These are phyloP conservation scores for Dolichopus griseipennis DNA, from an alignment of 2,888 invertebrate genomes.

Conservation along the genomic window DNA sequence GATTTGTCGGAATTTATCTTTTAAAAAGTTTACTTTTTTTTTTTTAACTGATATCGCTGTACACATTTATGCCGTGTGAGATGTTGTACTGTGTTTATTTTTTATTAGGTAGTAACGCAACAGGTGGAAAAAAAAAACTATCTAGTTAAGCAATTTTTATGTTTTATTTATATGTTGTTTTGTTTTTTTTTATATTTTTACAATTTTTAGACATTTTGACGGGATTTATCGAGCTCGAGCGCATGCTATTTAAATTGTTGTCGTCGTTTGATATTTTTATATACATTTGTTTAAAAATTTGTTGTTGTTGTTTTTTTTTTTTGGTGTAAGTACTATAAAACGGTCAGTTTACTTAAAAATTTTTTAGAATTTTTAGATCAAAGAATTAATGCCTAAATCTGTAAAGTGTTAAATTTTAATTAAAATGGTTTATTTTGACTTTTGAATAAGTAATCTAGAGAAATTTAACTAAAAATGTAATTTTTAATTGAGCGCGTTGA, in stretches of 20 bases:
- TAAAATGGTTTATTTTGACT: no score
- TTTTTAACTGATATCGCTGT: not conserved
- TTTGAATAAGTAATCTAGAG: no score
- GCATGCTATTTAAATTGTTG: not conserved
- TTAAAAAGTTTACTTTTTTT: not conserved
- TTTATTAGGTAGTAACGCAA: not conserved
- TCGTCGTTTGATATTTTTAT: no score
- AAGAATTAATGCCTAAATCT: no score
- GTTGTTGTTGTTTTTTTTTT: no score
- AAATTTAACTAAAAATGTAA: no score
- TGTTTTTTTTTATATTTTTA: not conserved
- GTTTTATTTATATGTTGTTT: not conserved
- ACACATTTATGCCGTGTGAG: not conserved
- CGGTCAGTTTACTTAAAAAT: no score
- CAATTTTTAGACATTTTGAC: not conserved
- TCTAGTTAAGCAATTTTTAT: not conserved
- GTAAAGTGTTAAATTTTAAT: no score
- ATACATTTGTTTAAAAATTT: no score
- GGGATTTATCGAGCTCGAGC: not conserved
- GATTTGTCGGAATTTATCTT: constrained; percentile 1
- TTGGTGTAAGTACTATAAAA: no score
- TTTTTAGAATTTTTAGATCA: no score
- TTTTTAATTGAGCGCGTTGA: no score
- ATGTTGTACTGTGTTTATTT: not conserved
- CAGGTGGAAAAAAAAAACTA: not conserved